Conservation (phyloP, 2,113 vertebrate genomes). For the Pseudorasbora parva region DNA sequence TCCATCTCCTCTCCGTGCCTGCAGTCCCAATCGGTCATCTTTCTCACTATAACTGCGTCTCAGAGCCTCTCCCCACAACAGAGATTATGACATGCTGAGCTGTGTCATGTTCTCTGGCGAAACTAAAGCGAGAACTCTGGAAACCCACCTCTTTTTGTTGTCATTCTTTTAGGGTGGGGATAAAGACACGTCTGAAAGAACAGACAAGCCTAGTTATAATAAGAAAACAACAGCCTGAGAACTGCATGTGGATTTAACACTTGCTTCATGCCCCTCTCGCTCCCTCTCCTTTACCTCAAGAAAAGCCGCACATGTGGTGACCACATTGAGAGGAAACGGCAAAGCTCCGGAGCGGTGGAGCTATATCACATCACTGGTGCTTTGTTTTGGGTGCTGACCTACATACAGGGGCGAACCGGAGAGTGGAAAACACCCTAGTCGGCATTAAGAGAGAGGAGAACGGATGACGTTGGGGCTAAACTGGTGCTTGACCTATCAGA, state of each 20-base stretch:
- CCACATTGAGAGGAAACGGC: conserved; percentile 41
- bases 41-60: background rate
- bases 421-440: background rate
- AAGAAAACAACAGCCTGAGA: conserved; percentile 20
- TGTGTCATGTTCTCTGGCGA: conserved; percentile 9
- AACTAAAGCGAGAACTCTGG: background rate
- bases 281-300: background rate
- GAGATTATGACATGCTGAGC: conserved; percentile 8
- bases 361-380: conserved; percentile 13
- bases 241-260: background rate
- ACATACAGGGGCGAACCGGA: conserved; percentile 54
- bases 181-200: background rate
- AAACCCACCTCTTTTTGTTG: conserved; percentile 28
- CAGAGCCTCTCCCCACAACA: conserved; percentile 16
- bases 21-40: conserved; percentile 16
- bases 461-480: background rate
- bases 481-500: background rate
- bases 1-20: conserved; percentile 5
- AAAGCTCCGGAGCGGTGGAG: background rate
- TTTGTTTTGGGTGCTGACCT: conserved; percentile 72
- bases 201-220: conserved; percentile 24
- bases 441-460: background rate
- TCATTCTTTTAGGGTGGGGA: conserved; percentile 43
- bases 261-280: background rate
- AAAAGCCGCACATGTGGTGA: conserved; percentile 33